A percentile compares a stretch with the other conserved stretches of the same genome.
Conservation (phyloP, 2,113 vertebrate genomes). For the Mus pahari region DNA sequence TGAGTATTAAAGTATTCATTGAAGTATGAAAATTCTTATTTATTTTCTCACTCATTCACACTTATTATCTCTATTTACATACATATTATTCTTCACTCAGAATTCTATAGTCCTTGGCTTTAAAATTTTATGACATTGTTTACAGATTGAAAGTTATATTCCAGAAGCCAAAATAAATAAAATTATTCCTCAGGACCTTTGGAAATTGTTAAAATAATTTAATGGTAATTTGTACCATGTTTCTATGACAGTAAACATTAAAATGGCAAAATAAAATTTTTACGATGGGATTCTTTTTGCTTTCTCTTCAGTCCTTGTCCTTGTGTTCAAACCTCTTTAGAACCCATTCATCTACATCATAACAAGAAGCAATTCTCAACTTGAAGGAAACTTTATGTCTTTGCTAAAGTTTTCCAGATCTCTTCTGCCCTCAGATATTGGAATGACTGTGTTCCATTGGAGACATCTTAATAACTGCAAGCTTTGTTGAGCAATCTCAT, state of each 20-base stretch:
- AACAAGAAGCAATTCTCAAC: background rate
- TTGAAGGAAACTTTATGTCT: background rate
- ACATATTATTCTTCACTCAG: background rate
- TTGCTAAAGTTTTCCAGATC: background rate
- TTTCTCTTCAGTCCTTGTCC: background rate
- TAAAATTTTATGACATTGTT: slow-evolving; percentile 8
- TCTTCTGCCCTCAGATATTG: slow-evolving; percentile 26
- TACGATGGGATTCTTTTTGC: background rate
- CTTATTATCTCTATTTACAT: background rate
- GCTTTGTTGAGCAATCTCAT: slow-evolving; percentile 96
- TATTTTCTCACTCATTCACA: background rate
- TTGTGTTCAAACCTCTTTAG: background rate
- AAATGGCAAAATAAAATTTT: slow-evolving; percentile 25
- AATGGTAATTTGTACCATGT: background rate
- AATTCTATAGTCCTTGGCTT: background rate
- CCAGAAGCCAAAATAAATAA: slow-evolving; percentile 27
- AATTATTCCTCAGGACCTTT: background rate
- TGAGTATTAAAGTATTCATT: background rate
- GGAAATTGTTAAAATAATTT: slow-evolving; percentile 39
- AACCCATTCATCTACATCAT: background rate
- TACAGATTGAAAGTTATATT: background rate
- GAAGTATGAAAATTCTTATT: background rate
- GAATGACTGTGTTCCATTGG: slow-evolving; percentile 90
- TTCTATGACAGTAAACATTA: background rate
- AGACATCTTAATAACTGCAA: slow-evolving; percentile 92